A percentile compares a stretch with the other conserved stretches of the same genome.
These are phyloP conservation scores for Caenorhabditis imperialis DNA, from an alignment of 2,888 invertebrate species.

Conservation along the genomic window DNA sequence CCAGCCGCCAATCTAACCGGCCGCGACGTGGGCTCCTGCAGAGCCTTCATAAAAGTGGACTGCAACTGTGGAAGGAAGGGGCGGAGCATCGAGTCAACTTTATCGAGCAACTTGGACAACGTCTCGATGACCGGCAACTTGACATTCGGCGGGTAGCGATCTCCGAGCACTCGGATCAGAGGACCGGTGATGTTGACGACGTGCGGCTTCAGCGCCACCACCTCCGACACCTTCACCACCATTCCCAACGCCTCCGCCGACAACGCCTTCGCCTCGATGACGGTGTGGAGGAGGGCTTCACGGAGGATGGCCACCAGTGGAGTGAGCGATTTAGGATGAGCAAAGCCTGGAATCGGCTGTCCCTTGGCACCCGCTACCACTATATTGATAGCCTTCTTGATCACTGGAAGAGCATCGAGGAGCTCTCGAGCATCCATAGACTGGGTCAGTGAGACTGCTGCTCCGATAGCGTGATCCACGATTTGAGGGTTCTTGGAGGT, in stretches of 20 bases:
- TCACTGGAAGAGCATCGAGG: slow-evolving; percentile 28
- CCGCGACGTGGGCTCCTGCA: slow-evolving; percentile 85
- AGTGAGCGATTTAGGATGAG: slow-evolving; percentile 85
- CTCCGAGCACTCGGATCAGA: slow-evolving; percentile 93
- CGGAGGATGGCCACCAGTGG: slow-evolving; percentile 95
- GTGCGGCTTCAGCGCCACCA: slow-evolving; percentile 82
- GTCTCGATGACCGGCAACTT: slow-evolving; percentile 97
- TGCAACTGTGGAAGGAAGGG: slow-evolving; percentile 98
- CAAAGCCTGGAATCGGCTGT: slow-evolving; percentile 65
- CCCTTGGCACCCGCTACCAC: slow-evolving; percentile 57
- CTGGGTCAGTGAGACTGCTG: slow-evolving; percentile 90
- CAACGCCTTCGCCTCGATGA: slow-evolving; percentile 86
- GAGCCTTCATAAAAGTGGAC: slow-evolving; percentile 95
- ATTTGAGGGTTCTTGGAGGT: slow-evolving; percentile 88
- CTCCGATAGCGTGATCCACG: slow-evolving; percentile 90
- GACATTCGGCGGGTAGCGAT: slow-evolving; percentile 87
- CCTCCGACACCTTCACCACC: slow-evolving; percentile 82
- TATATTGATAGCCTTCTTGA: slow-evolving; percentile 59
- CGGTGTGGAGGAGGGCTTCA: slow-evolving; percentile 87
- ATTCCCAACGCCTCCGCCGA: slow-evolving; percentile 92
- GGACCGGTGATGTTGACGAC: slow-evolving; percentile 98
- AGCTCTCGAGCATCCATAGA: slow-evolving; percentile 56
- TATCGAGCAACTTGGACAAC: slow-evolving; percentile 89
- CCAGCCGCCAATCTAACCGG: slow-evolving; percentile 67
- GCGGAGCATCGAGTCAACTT: slow-evolving; percentile 89